Evolutionary conservation across 2,113 vertebrate species (phyloP), one percentile per base, ranked within the genome.

Genomic region (rat (Rattus norvegicus)): DNA sequence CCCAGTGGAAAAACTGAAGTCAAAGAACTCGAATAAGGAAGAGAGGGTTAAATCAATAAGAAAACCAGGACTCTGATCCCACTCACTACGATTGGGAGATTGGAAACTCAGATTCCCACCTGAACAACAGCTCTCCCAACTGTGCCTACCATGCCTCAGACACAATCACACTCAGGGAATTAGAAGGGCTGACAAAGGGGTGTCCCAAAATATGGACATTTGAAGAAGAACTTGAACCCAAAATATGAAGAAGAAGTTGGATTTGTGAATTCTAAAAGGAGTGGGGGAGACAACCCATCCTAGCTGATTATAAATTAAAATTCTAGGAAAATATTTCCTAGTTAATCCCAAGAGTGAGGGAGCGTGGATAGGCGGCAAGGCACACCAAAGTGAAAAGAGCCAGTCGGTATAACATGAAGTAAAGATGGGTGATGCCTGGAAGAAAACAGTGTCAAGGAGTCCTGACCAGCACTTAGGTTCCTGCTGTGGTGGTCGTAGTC

Each of bases 201-300:
- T 80, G 90, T 28, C 19, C 30, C 30, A 63, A 52, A 83, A 77
- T 59, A 43, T 84, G 26, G 6, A 88, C 67, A 39, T 77, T 30
- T 81, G 65, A 94, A 85, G 69, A 56, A 54, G 43, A 86, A 88
- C 69, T 26, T 69, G 49, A 1, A 43, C 19, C 30, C 30, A 63
- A 52, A 83, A 77, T 59, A 43, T 84, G 26, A 94, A 85, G 61
- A 56, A 54, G 43, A 86, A 88, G 73, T 26, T 69, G 49, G 43
- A 28, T 39, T 43, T 24, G 56, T 92, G 86, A 95, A 80, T 89
- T 56, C 4, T 63, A 80, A 88, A 95, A 84, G 75, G 80, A 49
- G 28, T 24, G 81, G 81, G 0, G 88, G 81, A 52, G 80, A 47
- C 26, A 90, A 94, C 47, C 43, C 36, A n/a, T 56, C 16, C 73